Conservation (phyloP, 1,140 invertebrate genomes). For the Aphelenchoides avenae region DNA sequence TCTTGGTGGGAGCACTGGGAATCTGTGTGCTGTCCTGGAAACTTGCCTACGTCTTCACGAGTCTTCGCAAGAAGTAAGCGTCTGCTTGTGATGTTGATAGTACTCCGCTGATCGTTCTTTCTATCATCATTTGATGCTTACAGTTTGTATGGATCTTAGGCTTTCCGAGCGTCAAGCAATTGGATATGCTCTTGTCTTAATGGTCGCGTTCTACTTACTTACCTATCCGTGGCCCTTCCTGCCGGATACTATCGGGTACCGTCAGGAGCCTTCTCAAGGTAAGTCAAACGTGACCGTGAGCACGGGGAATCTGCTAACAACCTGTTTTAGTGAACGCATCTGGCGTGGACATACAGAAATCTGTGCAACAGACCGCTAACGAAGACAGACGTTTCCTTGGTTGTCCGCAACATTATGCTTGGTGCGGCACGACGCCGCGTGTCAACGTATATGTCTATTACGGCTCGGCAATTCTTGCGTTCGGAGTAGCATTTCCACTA, state of each 20-base stretch:
- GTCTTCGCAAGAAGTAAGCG: conserved; percentile 25
- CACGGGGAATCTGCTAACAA: no score
- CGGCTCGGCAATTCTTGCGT: not conserved
- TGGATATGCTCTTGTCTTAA: not conserved
- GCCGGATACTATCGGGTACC: conserved; percentile 8
- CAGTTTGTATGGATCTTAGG: no score
- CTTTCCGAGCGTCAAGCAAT: conserved; percentile 19
- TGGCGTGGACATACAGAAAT: no score
- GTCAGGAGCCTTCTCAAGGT: conserved; percentile 9
- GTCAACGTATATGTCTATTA: conserved; percentile 22
- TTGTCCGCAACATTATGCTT: conserved; percentile 17
- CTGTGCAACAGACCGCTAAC: no score
- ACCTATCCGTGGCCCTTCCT: conserved; percentile 35
- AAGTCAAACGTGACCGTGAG: no score
- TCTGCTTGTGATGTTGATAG: no score
- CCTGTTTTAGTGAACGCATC: no score
- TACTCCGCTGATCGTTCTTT: no score
- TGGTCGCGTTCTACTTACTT: conserved; percentile 14
- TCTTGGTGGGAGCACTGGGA: conserved; percentile 26
- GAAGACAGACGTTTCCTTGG: not conserved
- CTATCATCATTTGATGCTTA: no score
- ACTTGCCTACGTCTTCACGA: conserved; percentile 24
- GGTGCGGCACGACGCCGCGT: conserved; percentile 11
- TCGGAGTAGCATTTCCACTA: conserved; percentile 10
- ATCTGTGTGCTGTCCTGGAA: conserved; percentile 24